phyloP scores from a whole-genome alignment of 2,797 vertebrate species.

The Hyperoplus immaculatus region DNA sequence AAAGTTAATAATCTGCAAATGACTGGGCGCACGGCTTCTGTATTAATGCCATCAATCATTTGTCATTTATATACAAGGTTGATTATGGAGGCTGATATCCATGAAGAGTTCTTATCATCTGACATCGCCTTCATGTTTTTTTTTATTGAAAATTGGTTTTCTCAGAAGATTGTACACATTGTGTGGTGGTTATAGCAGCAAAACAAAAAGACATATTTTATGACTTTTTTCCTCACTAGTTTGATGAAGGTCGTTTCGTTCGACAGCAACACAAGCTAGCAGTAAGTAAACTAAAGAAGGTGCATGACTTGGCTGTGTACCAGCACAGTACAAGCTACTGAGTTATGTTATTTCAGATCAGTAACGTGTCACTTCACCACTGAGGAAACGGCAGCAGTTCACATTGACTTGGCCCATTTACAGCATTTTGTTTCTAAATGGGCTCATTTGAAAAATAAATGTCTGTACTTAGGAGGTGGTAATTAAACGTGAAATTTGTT shows the following conservation, averaged over 20 bases:
- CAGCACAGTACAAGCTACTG: constrained; percentile 4
- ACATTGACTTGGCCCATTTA: constrained; percentile 19
- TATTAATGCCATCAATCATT: constrained; percentile 79
- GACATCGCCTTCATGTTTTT: not conserved
- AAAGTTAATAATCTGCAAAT: constrained; percentile 73
- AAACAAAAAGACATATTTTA: not conserved
- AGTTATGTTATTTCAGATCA: constrained; percentile 12
- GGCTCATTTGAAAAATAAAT: constrained; percentile 8
- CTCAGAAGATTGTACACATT: not conserved
- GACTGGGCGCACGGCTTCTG: constrained; percentile 47
- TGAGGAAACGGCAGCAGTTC: not conserved
- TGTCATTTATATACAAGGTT: constrained; percentile 49
- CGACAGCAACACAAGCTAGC: constrained; percentile 7
- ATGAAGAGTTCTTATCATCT: not conserved
- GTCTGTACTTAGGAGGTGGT: not conserved
- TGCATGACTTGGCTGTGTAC: not conserved
- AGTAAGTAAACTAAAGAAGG: constrained; percentile 13
- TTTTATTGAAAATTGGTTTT: not conserved
- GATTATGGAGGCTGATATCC: constrained; percentile 41
- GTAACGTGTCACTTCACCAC: not conserved
- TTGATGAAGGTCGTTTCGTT: constrained; percentile 15
- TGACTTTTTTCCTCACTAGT: not conserved
- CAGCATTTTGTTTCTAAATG: constrained; percentile 19
- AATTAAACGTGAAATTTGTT: not conserved
- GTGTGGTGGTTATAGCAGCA: not conserved